Percentiles rank a stretch among this genome's conserved stretches.
Conservation (phyloP, 2,888 invertebrate species). For the Drosophila testacea region DNA sequence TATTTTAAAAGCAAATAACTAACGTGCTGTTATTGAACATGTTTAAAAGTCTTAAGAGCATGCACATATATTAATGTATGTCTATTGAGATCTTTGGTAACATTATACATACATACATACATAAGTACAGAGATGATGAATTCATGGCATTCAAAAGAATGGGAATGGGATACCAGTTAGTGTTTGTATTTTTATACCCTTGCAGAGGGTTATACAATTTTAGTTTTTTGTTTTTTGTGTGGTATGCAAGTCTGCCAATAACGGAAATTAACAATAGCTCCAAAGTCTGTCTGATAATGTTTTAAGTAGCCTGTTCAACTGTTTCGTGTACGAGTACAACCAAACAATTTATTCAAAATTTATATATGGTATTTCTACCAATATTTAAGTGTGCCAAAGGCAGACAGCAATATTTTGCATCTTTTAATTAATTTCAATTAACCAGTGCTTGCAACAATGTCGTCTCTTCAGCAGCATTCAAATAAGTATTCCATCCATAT, state of each 20-base stretch:
- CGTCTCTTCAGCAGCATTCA: conserved; percentile 10
- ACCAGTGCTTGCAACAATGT: background rate
- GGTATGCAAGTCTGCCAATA: background rate
- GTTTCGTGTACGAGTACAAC: too few species aligned
- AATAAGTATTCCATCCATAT: conserved; percentile 47
- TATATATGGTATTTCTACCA: too few species aligned
- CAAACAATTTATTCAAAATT: too few species aligned
- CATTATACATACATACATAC: background rate
- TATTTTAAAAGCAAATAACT: conserved; percentile 9
- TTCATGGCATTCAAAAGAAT: conserved; percentile 9
- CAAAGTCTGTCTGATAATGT: conserved; percentile 1
- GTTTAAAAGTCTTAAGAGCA: conserved; percentile 5
- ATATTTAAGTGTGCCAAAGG: too few species aligned
- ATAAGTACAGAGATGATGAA: background rate
- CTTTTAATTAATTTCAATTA: background rate
- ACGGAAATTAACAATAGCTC: background rate
- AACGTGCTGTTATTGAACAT: conserved; percentile 1
- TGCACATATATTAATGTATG: background rate
- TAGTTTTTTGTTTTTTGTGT: background rate
- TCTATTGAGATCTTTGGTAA: conserved; percentile 8
- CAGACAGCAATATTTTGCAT: too few species aligned
- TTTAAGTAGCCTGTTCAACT: too few species aligned
- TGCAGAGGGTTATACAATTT: too few species aligned
- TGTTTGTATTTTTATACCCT: background rate
- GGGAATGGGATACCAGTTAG: background rate